Conservation (phyloP, 2,888 invertebrate species). For the Quadroppia sp. region DNA sequence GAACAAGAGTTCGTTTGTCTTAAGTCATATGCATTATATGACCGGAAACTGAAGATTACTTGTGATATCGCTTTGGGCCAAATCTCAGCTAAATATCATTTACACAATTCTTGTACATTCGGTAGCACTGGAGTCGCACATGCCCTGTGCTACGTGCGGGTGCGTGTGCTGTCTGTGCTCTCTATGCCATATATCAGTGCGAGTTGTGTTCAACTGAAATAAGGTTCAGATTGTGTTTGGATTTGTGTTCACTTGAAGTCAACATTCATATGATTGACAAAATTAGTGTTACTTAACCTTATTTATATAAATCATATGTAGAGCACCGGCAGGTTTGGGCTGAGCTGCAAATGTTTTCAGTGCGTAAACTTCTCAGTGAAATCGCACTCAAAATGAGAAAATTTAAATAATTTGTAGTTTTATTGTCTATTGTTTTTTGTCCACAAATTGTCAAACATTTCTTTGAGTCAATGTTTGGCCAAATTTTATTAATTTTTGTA, state of each 20-base stretch:
- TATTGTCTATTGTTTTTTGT: background rate
- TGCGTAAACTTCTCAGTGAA: slow-evolving; percentile 1
- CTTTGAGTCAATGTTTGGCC: slow-evolving; percentile 22
- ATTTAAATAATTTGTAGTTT: slow-evolving; percentile 5
- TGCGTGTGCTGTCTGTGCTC: slow-evolving; percentile 8
- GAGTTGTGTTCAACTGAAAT: slow-evolving; percentile 22
- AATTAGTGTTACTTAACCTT: background rate
- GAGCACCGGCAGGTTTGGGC: background rate
- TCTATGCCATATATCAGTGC: background rate
- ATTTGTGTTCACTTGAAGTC: slow-evolving; percentile 6
- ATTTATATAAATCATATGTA: slow-evolving; percentile 16
- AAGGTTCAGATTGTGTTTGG: slow-evolving; percentile 25
- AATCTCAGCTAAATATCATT: slow-evolving; percentile 37
- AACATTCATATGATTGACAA: background rate
- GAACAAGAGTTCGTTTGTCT: slow-evolving; percentile 23
- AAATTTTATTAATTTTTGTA: background rate
- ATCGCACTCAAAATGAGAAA: slow-evolving; percentile 12
- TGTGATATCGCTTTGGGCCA: slow-evolving; percentile 7
- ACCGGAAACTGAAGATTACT: slow-evolving; percentile 35
- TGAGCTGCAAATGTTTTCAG: background rate
- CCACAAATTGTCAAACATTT: background rate
- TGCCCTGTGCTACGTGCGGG: slow-evolving; percentile 13
- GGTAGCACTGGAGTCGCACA: slow-evolving; percentile 13
- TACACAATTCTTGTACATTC: background rate
- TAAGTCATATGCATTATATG: slow-evolving; percentile 1